phyloP scores from a whole-genome alignment of 1,140 invertebrate species.

The Apolygus lucorum region DNA sequence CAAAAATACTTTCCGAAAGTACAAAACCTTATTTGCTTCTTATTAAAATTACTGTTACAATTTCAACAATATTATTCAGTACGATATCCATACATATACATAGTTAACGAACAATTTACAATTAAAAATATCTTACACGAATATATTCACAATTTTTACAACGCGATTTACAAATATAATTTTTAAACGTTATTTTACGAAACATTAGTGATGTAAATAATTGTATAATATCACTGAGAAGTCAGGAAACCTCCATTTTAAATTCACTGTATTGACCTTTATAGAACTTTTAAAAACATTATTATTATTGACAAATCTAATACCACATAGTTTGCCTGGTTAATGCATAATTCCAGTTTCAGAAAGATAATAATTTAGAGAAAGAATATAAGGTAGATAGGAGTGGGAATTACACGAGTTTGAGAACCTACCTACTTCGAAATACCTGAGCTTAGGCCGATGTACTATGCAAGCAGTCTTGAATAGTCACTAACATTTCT shows the following conservation, averaged over 20 bases:
- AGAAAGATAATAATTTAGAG: neutral
- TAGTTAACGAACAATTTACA: neutral
- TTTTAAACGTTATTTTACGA: neutral
- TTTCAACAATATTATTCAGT: neutral
- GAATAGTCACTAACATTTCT: no score
- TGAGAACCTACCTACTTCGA: no score
- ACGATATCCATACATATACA: neutral
- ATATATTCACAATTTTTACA: neutral
- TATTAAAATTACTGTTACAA: neutral
- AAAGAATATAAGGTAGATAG: neutral
- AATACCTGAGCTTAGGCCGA: no score
- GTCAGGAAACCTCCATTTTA: neutral
- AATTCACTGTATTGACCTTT: no score
- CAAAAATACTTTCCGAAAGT: neutral
- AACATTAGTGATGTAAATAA: neutral
- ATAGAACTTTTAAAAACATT: no score
- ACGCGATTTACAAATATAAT: neutral
- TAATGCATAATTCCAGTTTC: no score
- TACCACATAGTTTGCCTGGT: no score
- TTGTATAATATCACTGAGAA: neutral
- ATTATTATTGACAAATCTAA: no score
- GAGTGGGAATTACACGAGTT: no score
- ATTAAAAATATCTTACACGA: neutral
- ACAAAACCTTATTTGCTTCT: neutral
- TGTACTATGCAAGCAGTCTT: no score